phyloP scores from a whole-genome alignment of 2,888 invertebrate genomes.

The Boloria euphrosyne region DNA sequence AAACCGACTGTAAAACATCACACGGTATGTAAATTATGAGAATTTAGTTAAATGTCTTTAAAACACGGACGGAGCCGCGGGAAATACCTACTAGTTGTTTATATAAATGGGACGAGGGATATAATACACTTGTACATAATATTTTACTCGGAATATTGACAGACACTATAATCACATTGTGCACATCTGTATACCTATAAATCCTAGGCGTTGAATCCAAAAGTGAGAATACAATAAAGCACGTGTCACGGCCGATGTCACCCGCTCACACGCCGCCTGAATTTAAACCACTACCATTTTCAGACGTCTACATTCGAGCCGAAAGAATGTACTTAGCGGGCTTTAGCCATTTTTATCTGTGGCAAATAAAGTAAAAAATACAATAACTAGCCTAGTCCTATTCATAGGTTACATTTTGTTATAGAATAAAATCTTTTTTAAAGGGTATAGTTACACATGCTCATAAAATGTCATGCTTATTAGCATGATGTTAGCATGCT shows the following conservation, averaged over 20 bases:
- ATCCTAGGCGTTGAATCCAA: constrained; percentile 38
- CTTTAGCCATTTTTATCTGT: background rate
- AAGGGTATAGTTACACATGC: too few species aligned
- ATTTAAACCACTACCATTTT: constrained; percentile 56
- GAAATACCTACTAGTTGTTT: too few species aligned
- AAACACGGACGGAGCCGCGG: too few species aligned
- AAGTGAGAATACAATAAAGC: constrained; percentile 59
- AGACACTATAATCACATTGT: constrained; percentile 15
- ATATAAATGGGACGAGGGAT: too few species aligned
- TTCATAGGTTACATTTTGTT: background rate
- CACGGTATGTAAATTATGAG: too few species aligned
- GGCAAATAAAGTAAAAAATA: background rate
- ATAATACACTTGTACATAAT: background rate
- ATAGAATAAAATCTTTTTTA: background rate
- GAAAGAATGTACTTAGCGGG: constrained; percentile 20
- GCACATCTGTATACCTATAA: constrained; percentile 22
- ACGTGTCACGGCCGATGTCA: constrained; percentile 52
- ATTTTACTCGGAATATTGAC: constrained; percentile 3
- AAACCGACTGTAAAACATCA: too few species aligned
- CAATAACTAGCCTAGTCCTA: background rate
- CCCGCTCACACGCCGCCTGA: constrained; percentile 49
- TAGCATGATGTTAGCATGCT: too few species aligned
- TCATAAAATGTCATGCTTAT: too few species aligned
- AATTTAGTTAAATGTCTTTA: too few species aligned
- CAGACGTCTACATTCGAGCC: constrained; percentile 44